Evolutionary conservation across 1,140 invertebrate species (phyloP).

Genomic region (Meloidogyne floridensis): DNA sequence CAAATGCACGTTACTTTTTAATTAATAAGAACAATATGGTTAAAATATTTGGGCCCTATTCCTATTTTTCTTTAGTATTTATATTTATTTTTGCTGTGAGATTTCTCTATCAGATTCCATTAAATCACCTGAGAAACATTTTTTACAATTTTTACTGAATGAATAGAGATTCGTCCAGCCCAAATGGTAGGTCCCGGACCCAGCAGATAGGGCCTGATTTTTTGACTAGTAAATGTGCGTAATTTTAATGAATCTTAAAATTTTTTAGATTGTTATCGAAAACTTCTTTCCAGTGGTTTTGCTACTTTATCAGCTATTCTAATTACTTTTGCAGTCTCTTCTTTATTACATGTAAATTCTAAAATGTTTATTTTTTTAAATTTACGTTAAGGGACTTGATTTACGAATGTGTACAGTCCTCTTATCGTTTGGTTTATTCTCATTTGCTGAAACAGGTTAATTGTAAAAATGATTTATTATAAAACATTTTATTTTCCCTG

Average conservation of each 20-base stretch:
- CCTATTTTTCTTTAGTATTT: too few relatives aligned
- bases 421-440: constrained; percentile 42
- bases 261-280: constrained; percentile 39
- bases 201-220: too few relatives aligned
- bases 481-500: constrained; percentile 9
- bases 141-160: too few relatives aligned
- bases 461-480: neutral
- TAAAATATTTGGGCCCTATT: too few relatives aligned
- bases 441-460: constrained; percentile 38
- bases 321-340: constrained; percentile 34
- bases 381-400: constrained; percentile 42
- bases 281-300: constrained; percentile 16
- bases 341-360: constrained; percentile 40
- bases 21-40: neutral
- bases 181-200: too few relatives aligned
- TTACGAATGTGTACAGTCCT: constrained; percentile 43
- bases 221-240: too few relatives aligned
- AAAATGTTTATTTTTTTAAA: neutral
- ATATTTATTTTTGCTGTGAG: too few relatives aligned
- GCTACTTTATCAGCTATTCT: constrained; percentile 29
- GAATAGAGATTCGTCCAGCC: too few relatives aligned
- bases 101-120: too few relatives aligned
- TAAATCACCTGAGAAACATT: too few relatives aligned
- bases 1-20: constrained; percentile 34
- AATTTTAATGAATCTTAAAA: neutral